Evolutionary conservation across 2,888 invertebrate species (phyloP).

Genomic region (Lochmaea crataegi): DNA sequence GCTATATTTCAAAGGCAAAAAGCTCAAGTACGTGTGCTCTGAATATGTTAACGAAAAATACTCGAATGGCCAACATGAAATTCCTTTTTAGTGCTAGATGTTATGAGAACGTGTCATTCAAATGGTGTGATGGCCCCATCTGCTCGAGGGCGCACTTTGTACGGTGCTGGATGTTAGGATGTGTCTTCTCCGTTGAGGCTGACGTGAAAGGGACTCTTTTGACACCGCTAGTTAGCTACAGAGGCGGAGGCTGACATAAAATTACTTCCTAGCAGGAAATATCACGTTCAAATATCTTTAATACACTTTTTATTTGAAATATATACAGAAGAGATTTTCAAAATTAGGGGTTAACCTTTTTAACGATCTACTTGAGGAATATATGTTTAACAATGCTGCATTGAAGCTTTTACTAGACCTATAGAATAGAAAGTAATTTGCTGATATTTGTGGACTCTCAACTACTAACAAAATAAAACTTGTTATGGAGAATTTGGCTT

Average conservation of each 20-base stretch:
- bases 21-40: conserved; percentile 19
- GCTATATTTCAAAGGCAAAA: conserved; percentile 24
- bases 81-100: conserved; percentile 34
- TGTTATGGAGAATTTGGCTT: too few relatives aligned
- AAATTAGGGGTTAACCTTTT: too few relatives aligned
- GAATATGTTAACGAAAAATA: conserved; percentile 35
- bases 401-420: too few relatives aligned
- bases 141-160: conserved; percentile 33
- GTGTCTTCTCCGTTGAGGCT: conserved; percentile 17
- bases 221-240: conserved; percentile 1
- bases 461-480: too few relatives aligned
- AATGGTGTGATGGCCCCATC: conserved; percentile 30
- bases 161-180: conserved; percentile 11
- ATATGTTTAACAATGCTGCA: too few relatives aligned
- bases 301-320: neutral
- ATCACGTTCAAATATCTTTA: neutral
- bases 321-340: neutral
- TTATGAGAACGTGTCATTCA: conserved; percentile 36
- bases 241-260: neutral
- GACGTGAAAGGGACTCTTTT: conserved; percentile 25
- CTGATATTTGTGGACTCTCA: too few relatives aligned
- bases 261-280: neutral
- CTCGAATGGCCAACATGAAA: conserved; percentile 34
- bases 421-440: too few relatives aligned
- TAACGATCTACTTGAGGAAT: too few relatives aligned